Evolutionary conservation across 2,797 vertebrate genomes (phyloP).

Genomic region (Australoheros facetus): DNA sequence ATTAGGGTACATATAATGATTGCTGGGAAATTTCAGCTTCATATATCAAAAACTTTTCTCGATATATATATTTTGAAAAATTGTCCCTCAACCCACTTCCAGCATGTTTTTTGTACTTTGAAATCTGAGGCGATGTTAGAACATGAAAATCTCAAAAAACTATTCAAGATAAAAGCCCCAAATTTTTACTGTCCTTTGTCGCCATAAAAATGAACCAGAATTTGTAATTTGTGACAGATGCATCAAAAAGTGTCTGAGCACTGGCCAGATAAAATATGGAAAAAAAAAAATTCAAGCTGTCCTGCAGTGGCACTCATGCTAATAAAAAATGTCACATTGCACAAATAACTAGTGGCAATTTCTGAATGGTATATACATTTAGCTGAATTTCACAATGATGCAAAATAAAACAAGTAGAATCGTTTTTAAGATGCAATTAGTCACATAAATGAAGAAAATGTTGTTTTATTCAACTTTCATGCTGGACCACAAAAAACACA

Average conservation of each 20-base stretch:
- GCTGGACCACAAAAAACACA: neutral
- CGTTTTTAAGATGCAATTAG: neutral
- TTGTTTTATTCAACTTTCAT: too few species aligned
- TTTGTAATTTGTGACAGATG: neutral
- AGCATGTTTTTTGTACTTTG: too few species aligned
- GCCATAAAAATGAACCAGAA: neutral
- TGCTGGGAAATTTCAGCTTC: neutral
- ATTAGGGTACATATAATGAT: neutral
- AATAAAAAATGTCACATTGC: too few species aligned
- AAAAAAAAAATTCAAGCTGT: too few species aligned
- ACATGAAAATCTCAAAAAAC: neutral
- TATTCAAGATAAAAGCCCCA: neutral
- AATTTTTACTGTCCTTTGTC: neutral
- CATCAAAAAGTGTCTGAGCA: neutral
- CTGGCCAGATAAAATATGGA: neutral
- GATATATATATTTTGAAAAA: neutral
- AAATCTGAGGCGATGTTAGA: neutral
- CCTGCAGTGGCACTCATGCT: too few species aligned
- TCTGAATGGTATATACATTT: too few species aligned
- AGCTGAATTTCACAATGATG: too few species aligned
- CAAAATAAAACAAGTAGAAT: too few species aligned
- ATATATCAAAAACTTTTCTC: neutral
- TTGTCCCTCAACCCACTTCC: too few species aligned
- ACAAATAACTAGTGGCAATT: too few species aligned
- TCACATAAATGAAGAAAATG: neutral